Percentiles rank a stretch among this genome's conserved stretches.
These are phyloP conservation scores for Sphaerodactylus townsendi DNA, from an alignment of 2,113 vertebrate species.

Conservation along the genomic window DNA sequence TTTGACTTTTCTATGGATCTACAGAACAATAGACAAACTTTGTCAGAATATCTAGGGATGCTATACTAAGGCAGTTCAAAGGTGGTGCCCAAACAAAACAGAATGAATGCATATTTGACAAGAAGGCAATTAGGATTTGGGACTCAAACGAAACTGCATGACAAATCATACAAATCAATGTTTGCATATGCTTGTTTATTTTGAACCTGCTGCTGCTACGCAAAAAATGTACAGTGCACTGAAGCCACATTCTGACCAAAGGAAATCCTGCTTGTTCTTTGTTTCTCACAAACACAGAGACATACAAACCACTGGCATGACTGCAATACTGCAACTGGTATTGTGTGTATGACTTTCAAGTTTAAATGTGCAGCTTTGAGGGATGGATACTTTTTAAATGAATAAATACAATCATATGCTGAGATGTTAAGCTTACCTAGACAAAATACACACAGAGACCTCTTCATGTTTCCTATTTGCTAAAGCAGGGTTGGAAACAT, in stretches of 20 bases:
- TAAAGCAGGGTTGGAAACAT: no score
- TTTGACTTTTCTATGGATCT: not conserved
- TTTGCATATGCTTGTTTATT: no score
- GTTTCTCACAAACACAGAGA: no score
- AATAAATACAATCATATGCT: slow-evolving; percentile 1
- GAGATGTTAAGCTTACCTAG: not conserved
- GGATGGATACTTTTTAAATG: slow-evolving; percentile 39
- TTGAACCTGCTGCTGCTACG: no score
- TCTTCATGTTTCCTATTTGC: not conserved
- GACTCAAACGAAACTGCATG: not conserved
- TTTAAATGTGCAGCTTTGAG: slow-evolving; percentile 26
- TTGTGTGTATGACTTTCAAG: not conserved
- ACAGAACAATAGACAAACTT: not conserved
- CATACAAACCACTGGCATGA: no score
- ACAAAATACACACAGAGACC: not conserved
- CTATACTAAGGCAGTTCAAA: not conserved
- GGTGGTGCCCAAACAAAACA: not conserved
- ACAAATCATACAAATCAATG: slow-evolving; percentile 7
- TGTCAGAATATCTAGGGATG: not conserved
- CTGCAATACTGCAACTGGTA: not conserved
- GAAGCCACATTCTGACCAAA: no score
- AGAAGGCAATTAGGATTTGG: no score
- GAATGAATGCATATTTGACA: no score
- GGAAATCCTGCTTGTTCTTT: no score
- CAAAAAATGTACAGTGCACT: no score